These are phyloP conservation scores for Sylvietta virens DNA, from an alignment of 2,113 vertebrate genomes.

Conservation along the genomic window DNA sequence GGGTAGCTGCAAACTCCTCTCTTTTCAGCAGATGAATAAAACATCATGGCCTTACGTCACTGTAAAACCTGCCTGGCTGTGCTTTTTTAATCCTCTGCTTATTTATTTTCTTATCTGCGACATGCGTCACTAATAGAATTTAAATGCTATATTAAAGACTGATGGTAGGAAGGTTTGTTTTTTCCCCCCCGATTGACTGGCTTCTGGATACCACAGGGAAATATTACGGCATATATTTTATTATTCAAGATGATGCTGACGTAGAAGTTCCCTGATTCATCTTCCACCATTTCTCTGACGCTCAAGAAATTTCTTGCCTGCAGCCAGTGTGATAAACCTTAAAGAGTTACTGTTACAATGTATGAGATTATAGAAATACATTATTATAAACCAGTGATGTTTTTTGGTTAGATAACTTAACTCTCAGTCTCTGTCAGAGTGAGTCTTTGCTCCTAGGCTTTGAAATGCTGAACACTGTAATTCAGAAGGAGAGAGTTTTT, in stretches of 20 bases:
- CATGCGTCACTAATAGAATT: background rate
- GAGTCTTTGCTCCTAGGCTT: background rate
- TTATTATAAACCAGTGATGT: background rate
- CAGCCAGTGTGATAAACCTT: background rate
- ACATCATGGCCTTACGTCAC: background rate
- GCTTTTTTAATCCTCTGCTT: background rate
- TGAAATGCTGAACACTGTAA: background rate
- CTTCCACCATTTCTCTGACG: background rate
- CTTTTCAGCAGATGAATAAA: background rate
- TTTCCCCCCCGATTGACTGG: background rate
- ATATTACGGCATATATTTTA: background rate
- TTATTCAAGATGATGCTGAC: background rate
- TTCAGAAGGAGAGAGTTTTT: background rate
- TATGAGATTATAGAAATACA: background rate
- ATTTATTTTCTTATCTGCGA: background rate
- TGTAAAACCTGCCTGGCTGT: background rate
- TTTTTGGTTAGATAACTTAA: background rate
- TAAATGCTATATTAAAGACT: background rate
- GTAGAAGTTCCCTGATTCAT: conserved; percentile 10
- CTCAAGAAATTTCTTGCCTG: background rate
- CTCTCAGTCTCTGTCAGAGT: background rate
- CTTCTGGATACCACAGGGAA: background rate
- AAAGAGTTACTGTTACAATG: background rate
- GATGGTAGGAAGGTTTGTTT: background rate
- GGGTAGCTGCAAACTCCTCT: background rate